Conservation (phyloP, 2,888 invertebrate genomes). For the Chouioia cunea region DNA sequence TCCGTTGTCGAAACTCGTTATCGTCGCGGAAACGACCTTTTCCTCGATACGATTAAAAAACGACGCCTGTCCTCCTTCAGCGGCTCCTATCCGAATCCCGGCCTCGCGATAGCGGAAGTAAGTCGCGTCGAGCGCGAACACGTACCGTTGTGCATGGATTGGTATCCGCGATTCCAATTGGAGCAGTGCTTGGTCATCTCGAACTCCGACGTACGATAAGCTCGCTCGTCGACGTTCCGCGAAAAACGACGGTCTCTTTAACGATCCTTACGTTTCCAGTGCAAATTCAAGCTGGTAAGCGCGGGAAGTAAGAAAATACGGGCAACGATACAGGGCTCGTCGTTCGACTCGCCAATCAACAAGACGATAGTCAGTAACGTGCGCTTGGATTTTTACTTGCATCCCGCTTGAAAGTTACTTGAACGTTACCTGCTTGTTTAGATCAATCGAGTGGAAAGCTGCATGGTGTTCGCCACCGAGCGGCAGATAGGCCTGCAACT, state of each 20-base stretch:
- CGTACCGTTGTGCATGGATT: conserved; percentile 71
- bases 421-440: too few relatives aligned
- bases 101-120: conserved; percentile 61
- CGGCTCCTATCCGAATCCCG: conserved; percentile 60
- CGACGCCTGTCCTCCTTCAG: too few relatives aligned
- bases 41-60: too few relatives aligned
- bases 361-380: conserved; percentile 65
- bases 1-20: background rate
- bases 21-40: too few relatives aligned
- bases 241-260: background rate
- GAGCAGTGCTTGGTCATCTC: conserved; percentile 72
- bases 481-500: conserved; percentile 78
- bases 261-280: conserved; percentile 52
- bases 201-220: conserved; percentile 72
- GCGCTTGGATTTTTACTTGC: too few relatives aligned
- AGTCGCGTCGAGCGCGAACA: conserved; percentile 77
- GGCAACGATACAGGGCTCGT: conserved; percentile 78
- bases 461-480: conserved; percentile 75
- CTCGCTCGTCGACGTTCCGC: background rate
- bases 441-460: too few relatives aligned
- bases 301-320: conserved; percentile 76
- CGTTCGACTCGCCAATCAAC: conserved; percentile 74
- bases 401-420: too few relatives aligned
- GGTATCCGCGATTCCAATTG: conserved; percentile 68
- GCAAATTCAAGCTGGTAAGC: conserved; percentile 79